Base-by-base conservation (phyloP, 2,113 vertebrate species). In the Psettodes erumei region DNA sequence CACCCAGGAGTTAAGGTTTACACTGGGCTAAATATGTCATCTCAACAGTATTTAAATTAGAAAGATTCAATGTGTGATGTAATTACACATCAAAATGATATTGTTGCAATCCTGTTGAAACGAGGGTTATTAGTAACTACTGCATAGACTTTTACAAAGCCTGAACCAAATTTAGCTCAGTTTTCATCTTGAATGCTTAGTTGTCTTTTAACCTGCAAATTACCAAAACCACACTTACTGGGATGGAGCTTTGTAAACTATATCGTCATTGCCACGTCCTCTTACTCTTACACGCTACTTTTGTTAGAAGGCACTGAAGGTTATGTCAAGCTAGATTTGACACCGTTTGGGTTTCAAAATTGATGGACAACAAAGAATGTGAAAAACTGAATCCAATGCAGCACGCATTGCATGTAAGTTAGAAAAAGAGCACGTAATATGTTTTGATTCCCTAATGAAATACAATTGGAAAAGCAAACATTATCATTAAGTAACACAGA, bases 171-270 rank as follows among this genome's bases (percentile, higher is more conserved):
- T 58, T 25, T 60, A 60, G 54, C 54, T 9, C n/a, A 21, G 35
- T 60, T 68, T 61, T 15, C 8, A 43, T n/a, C 3, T 15, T 8
- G 28, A 35, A 67, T 15, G 48, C 28, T 35, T 8, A n/a, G 27
- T 27, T 40, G 60, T 67, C 35, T 9, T 33, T 60, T 60, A 60
- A 51, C 63, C 63, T 68, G 45, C 28, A 43, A 51, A 61, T 76
- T 16, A 69, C 30, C 21, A 61, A 43, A 69, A 5, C 73, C 45
- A 45, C 35, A n/a, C 47, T 69, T 37, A 37, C 47, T 33, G 35
- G 7, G 33, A 42, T 40, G 32, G 28, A 8, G 47, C 47, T 54
- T 21, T 45, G 28, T 60, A 23, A 53, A 43, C n/a, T 23, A 23
- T 13, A 23, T 4, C 38, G 23, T 54, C 25, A 48, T 23, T 11